Evolutionary conservation across 2,888 invertebrate genomes (phyloP).

Genomic region (Ophion costatus): DNA sequence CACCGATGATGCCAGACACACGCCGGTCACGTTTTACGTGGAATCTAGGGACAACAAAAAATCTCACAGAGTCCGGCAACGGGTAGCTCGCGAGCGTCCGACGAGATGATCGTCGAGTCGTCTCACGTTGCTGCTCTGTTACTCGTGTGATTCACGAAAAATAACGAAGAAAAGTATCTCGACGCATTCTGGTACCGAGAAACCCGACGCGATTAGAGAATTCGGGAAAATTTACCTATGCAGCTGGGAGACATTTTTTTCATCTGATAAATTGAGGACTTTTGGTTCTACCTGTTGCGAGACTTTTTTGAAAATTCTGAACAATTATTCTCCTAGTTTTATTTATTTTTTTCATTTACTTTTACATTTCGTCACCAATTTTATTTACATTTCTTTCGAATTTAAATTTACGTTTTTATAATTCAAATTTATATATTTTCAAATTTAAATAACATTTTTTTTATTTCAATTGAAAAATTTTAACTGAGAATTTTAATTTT

Average conservation of each 20-base stretch:
- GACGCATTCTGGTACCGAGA: background rate
- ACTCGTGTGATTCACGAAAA: slow-evolving; percentile 40
- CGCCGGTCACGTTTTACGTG: slow-evolving; percentile 50
- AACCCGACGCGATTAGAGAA: background rate
- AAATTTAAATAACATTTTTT: too few relatives aligned
- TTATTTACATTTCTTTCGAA: too few relatives aligned
- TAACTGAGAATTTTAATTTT: background rate
- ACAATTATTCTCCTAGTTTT: too few relatives aligned
- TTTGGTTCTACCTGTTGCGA: too few relatives aligned
- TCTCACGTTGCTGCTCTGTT: slow-evolving; percentile 45
- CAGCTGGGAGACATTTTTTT: background rate
- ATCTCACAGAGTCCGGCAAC: slow-evolving; percentile 25
- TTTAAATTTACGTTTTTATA: too few relatives aligned
- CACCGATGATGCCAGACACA: slow-evolving; percentile 52
- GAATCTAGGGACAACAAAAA: slow-evolving; percentile 25
- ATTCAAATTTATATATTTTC: too few relatives aligned
- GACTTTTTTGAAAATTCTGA: too few relatives aligned
- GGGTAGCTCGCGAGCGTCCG: slow-evolving; percentile 33
- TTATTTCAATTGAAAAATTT: too few relatives aligned
- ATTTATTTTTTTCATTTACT: too few relatives aligned
- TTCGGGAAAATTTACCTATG: background rate
- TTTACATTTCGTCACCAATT: too few relatives aligned
- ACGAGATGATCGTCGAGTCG: slow-evolving; percentile 1
- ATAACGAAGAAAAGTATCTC: background rate
- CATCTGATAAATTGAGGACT: background rate